Base-by-base conservation (phyloP, 1,140 invertebrate genomes). In the Tetranychus cinnabarinus region DNA sequence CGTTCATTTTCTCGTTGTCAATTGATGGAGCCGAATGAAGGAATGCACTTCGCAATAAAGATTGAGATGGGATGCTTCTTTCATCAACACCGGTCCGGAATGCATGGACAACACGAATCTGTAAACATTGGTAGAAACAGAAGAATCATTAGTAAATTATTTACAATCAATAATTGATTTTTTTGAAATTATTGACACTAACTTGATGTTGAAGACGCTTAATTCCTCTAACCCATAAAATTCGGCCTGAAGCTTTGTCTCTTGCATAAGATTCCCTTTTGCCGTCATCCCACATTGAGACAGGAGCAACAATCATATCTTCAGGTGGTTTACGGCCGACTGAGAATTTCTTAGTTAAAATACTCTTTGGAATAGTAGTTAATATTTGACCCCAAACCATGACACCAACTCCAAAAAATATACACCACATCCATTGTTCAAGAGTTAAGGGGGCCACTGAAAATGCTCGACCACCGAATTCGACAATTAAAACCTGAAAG, bases 171-270 rank as follows among this genome's bases (percentile, higher is more conserved):
- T n/a, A n/a, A 45, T 54, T 65, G 48, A 65, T 42, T 42, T 0
- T 42, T 10, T 42, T 59, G 35, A 66, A 57, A 36, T 61, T 56
- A 61, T 63, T 64, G 6, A 62, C 71, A 79, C 79, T 79, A 88
- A 98, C 95, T 90, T 98, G 93, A 76, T 92, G 97, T 79, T 97
- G 93, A 70, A 98, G 83, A 68, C 95, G 82, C 68, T 92, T 97
- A 61, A 97, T 79, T 69, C 95, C 93, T 68, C 93, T 81, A 72
- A 98, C 93, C 95, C 95, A 98, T 62, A 98, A 80, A 74, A 98
- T 97, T 80, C 97, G 92, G 68, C 93, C 95, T 68, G 86, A 83
- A 66, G 88, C 82, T 77, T 91, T 90, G 73, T 86, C 83, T 61
- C 72, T 72, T 68, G 84, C 82, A 72, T 91, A 86, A 61, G 81